Base-by-base conservation (phyloP, 2,888 invertebrate species). In the Stramonita haemastoma region DNA sequence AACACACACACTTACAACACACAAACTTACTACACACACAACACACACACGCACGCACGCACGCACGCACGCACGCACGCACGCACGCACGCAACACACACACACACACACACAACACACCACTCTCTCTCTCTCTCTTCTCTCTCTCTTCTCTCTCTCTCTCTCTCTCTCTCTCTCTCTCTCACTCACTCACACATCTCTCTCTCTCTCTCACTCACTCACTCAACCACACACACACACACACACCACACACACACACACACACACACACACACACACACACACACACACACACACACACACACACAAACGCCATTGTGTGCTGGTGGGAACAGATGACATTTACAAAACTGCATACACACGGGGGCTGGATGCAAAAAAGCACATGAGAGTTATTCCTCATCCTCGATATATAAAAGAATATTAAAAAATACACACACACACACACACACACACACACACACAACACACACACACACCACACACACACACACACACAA, bases 51-150 rank as follows among this genome's bases (percentile, higher is more conserved):
- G 73, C 73, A 1, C 73, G n/a, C 29, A n/a, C 26, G n/a, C 73
- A 2, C n/a, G 73, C 73, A 2, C 73, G 73, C 73, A 5, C 73
- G 15, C 73, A 8, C 22, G 5, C 73, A 73, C 11, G n/a, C 22
- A 8, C n/a, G n/a, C n/a, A n/a, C n/a, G 15, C 19, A 19, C 19
- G n/a, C n/a, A n/a, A n/a, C n/a, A n/a, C n/a, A n/a, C n/a, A n/a
- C n/a, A n/a, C n/a, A n/a, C n/a, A n/a, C 73, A 73, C 73, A 73
- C 73, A 73, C 22, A 73, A n/a, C 73, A 73, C 73, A 73, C 73
- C 11, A 73, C 73, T 32, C 79, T 29, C 79, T 79, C 32, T 32
- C 79, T 79, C 32, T 79, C 29, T 79, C 32, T n/a, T n/a, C n/a
- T 79, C 79, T 79, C 32, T 79, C 29, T 79, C 79, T 79, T 8